Conservation (phyloP, 2,797 vertebrate genomes). For the Fundulus diaphanus region DNA sequence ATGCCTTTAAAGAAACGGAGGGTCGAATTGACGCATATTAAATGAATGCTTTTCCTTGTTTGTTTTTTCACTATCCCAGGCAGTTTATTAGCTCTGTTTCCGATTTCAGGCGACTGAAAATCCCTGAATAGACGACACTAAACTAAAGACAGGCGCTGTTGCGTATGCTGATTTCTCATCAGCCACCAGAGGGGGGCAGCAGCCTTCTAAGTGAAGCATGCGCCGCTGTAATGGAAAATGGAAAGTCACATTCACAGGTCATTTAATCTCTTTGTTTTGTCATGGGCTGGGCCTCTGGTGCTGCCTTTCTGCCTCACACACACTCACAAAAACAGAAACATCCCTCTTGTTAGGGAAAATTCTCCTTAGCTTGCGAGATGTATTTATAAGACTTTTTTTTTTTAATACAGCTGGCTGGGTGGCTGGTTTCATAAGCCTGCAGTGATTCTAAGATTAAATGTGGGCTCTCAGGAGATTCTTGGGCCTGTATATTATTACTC, state of each 20-base stretch:
- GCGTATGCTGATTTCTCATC: conserved; percentile 4
- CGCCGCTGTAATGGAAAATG: conserved; percentile 52
- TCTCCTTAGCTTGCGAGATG: conserved; percentile 61
- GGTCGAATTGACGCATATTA: not conserved
- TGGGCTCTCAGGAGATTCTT: conserved; percentile 47
- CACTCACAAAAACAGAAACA: conserved; percentile 28
- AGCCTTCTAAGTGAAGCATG: conserved; percentile 58
- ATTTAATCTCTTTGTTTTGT: conserved; percentile 81
- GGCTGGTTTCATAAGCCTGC: conserved; percentile 42
- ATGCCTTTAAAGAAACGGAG: not conserved
- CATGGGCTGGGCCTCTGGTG: conserved; percentile 72
- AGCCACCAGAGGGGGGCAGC: conserved; percentile 78
- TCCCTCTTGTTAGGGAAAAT: conserved; percentile 51
- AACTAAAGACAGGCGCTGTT: not conserved
- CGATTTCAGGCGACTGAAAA: conserved; percentile 16
- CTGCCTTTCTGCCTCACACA: conserved; percentile 50
- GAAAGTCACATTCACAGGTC: conserved; percentile 82
- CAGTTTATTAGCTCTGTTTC: conserved; percentile 5
- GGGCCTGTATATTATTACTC: conserved; percentile 25
- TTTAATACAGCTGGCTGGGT: conserved; percentile 37
- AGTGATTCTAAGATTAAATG: conserved; percentile 57
- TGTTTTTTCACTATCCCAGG: conserved; percentile 1
- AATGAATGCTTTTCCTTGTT: conserved; percentile 5
- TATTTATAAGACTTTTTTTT: conserved; percentile 21
- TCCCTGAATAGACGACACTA: not conserved